phyloP scores from a whole-genome alignment of 2,888 invertebrate genomes.

The Phanerotoma sp. region DNA sequence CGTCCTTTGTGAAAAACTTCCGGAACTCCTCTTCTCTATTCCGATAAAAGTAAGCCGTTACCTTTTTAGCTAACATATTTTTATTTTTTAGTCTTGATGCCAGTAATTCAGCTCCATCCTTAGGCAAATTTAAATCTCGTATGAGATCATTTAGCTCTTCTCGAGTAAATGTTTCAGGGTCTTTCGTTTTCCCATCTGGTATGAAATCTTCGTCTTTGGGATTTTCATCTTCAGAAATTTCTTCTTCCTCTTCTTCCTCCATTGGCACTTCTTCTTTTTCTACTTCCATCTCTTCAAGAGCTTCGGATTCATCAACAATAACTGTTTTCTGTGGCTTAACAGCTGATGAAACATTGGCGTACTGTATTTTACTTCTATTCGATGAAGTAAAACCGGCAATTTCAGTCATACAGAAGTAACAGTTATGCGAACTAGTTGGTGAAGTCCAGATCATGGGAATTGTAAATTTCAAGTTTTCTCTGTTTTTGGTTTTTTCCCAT shows the following conservation, averaged over 20 bases:
- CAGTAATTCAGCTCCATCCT: no score
- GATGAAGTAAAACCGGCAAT: background rate
- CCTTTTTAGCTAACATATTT: constrained; percentile 14
- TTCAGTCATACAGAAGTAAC: constrained; percentile 2
- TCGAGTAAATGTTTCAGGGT: constrained; percentile 3
- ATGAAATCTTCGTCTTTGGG: background rate
- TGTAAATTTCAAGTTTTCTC: constrained; percentile 8
- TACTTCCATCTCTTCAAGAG: constrained; percentile 5
- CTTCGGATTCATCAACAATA: constrained; percentile 4
- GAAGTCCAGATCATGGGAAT: constrained; percentile 10
- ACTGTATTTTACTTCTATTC: constrained; percentile 5
- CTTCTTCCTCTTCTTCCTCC: constrained; percentile 1
- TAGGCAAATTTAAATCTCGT: no score
- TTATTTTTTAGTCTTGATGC: constrained; percentile 14
- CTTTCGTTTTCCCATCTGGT: constrained; percentile 1
- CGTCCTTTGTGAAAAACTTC: no score
- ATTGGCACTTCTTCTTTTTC: constrained; percentile 4
- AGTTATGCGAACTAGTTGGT: constrained; percentile 1
- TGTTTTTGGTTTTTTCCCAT: constrained; percentile 9
- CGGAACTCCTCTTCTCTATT: no score
- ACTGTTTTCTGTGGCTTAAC: background rate
- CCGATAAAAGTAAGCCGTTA: constrained; percentile 13
- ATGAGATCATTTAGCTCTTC: background rate
- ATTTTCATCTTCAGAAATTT: constrained; percentile 5
- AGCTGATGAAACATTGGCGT: no score